These are phyloP conservation scores for Gallinago undulata DNA, from an alignment of 2,113 vertebrate species.

Conservation along the genomic window DNA sequence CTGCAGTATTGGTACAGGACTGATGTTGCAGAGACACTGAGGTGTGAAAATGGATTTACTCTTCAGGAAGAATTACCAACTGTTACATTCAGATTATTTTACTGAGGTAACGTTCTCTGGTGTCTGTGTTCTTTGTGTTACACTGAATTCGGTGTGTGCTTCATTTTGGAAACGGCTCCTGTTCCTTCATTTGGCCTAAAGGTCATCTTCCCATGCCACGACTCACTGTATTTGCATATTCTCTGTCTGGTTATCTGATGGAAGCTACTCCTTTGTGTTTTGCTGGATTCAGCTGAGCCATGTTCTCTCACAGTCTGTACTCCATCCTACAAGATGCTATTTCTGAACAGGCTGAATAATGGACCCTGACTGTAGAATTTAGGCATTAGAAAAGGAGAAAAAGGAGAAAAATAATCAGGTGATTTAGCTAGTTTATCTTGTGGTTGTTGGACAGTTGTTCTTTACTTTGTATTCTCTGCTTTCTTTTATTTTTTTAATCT, in stretches of 20 bases:
- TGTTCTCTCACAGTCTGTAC: neutral
- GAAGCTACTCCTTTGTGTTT: neutral
- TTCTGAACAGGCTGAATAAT: constrained; percentile 27
- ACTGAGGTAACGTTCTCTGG: neutral
- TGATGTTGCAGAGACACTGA: neutral
- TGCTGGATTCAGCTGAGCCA: neutral
- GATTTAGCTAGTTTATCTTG: neutral
- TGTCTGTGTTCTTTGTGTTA: neutral
- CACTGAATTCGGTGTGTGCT: neutral
- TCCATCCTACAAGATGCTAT: neutral
- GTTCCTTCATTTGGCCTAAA: neutral
- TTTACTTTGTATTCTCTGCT: neutral
- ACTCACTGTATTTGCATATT: neutral
- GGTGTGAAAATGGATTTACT: neutral
- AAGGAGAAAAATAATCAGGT: neutral
- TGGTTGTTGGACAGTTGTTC: neutral
- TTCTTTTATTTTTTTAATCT: neutral
- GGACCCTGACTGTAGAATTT: neutral
- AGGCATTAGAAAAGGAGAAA: neutral
- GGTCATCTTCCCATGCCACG: constrained; percentile 13
- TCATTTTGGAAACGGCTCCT: neutral
- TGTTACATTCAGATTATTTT: neutral
- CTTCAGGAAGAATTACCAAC: neutral
- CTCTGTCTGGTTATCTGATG: constrained; percentile 3
- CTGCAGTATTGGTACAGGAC: neutral